phyloP scores from a whole-genome alignment of 2,113 vertebrate genomes.

The Himantopus leucocephalus region DNA sequence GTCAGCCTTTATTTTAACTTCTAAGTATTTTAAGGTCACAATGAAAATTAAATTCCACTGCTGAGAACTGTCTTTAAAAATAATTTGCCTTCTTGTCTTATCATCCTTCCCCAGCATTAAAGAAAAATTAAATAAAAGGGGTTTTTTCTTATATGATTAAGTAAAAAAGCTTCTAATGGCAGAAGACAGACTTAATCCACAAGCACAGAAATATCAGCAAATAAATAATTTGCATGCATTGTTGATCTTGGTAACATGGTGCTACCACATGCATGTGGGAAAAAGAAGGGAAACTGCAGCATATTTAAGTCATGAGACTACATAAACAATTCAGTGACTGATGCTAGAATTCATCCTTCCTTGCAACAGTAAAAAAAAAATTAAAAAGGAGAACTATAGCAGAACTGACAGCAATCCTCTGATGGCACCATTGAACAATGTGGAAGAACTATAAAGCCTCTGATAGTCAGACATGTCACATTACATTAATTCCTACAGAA shows the following conservation, averaged over 20 bases:
- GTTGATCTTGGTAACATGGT: background rate
- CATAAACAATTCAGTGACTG: background rate
- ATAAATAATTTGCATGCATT: background rate
- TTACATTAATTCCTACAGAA: background rate
- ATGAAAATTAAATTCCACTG: background rate
- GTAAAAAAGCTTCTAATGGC: background rate
- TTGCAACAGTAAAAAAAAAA: background rate
- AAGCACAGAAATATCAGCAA: background rate
- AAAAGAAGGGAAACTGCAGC: background rate
- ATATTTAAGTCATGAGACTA: background rate
- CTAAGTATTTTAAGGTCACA: background rate
- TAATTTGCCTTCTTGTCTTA: background rate
- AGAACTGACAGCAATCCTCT: slow-evolving; percentile 13
- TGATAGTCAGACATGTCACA: background rate
- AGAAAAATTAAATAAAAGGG: background rate
- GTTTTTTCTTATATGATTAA: background rate
- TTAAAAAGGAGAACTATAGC: background rate
- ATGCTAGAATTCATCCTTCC: background rate
- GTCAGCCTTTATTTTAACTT: background rate
- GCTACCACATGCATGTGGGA: background rate
- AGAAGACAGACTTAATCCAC: background rate
- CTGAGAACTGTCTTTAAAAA: background rate
- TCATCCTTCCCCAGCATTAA: background rate
- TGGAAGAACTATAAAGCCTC: background rate
- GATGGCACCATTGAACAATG: background rate